These are phyloP conservation scores for Ephialtes manifestator DNA, from an alignment of 2,888 invertebrate genomes.

Conservation along the genomic window DNA sequence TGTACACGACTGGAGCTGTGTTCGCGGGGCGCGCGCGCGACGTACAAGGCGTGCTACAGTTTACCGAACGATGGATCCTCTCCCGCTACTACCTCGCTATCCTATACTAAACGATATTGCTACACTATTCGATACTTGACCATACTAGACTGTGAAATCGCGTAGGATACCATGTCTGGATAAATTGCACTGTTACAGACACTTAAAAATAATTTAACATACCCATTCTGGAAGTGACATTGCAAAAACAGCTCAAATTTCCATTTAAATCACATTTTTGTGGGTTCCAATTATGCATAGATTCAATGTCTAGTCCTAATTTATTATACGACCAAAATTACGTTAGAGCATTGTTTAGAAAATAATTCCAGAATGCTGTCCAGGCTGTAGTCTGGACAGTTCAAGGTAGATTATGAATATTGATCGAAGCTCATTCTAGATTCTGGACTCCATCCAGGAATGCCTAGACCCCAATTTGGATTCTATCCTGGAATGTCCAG, in stretches of 20 bases:
- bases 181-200: not conserved
- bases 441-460: no score
- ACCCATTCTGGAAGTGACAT: not conserved
- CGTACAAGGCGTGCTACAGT: constrained; percentile 64
- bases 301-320: not conserved
- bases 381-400: not conserved
- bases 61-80: constrained; percentile 67
- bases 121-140: constrained; percentile 20
- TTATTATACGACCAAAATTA: no score
- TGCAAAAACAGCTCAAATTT: not conserved
- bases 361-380: not conserved
- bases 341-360: no score
- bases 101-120: constrained; percentile 53
- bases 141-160: constrained; percentile 23
- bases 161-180: not conserved
- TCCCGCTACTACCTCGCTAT: constrained; percentile 39
- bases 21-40: constrained; percentile 66
- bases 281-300: not conserved
- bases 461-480: not conserved
- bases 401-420: no score
- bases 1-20: constrained; percentile 80
- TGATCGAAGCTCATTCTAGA: no score
- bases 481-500: no score
- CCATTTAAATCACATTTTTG: not conserved
- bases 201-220: not conserved